Evolutionary conservation across 2,888 invertebrate genomes (phyloP).

Genomic region (Aporophyla nigra): DNA sequence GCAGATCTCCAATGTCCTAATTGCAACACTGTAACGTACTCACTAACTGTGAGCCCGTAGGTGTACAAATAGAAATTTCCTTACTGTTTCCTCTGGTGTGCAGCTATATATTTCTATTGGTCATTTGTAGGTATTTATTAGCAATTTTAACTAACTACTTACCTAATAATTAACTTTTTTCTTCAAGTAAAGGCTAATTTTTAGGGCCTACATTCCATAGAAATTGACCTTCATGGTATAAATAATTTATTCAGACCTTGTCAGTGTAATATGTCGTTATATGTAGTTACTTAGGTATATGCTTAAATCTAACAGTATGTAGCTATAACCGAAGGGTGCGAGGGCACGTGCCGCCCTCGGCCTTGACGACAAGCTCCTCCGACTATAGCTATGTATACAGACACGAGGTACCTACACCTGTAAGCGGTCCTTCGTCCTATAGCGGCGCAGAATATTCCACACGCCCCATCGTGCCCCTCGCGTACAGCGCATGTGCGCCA

Average conservation of each 20-base stretch:
- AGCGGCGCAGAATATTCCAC: slow-evolving; percentile 78
- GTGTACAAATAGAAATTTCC: slow-evolving; percentile 28
- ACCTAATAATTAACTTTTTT: background rate
- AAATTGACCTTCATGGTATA: slow-evolving; percentile 2
- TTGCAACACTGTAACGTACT: slow-evolving; percentile 58
- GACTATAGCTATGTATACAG: slow-evolving; percentile 61
- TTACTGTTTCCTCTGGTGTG: background rate
- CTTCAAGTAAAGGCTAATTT: background rate
- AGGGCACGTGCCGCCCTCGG: slow-evolving; percentile 82
- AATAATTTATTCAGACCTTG: slow-evolving; percentile 29
- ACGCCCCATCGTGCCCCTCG: slow-evolving; percentile 87
- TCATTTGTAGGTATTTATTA: background rate
- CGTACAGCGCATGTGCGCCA: slow-evolving; percentile 81
- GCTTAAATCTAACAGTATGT: slow-evolving; percentile 21
- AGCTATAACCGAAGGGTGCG: slow-evolving; percentile 64
- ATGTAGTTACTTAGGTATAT: slow-evolving; percentile 36
- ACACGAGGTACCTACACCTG: slow-evolving; percentile 68
- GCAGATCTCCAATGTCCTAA: slow-evolving; percentile 72
- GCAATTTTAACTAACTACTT: background rate
- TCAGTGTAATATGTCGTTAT: slow-evolving; percentile 18
- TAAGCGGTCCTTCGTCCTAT: slow-evolving; percentile 83
- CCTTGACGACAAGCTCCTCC: slow-evolving; percentile 80
- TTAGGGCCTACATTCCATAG: background rate
- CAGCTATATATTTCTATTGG: background rate
- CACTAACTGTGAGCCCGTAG: slow-evolving; percentile 5